Base-by-base conservation (phyloP, 2,888 invertebrate genomes). In the Mythimna lalbum region DNA sequence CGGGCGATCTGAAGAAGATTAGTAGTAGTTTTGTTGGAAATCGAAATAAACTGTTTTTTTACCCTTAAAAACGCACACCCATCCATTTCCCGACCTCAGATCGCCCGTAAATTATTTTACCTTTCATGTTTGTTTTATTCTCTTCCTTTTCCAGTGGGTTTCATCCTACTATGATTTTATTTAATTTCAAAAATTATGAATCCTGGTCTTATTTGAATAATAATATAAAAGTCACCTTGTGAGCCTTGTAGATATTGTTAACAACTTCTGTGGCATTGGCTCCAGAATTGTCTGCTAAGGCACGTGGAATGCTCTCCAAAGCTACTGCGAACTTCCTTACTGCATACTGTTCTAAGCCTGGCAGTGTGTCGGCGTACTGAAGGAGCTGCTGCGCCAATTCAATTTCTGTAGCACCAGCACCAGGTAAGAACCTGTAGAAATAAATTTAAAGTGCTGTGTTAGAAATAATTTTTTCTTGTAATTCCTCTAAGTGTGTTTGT, bases 331-430 rank as follows among this genome's bases (percentile, higher is more conserved):
- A 99, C 93, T 99, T 99, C 82, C 99, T 97, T 19, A 99, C 98
- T 17, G 99, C 98, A 93, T 99, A 99, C 90, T 99, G 99, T 89
- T 99, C 99, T 73, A 99, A 95, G 1, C 99, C 99, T 0, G 99
- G 98, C 69, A 99, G 96, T 9, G 98, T 98, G 88, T 99, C 98
- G 0, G 99, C 99, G 90, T 97, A 99, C 66, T 98, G 97, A 9
- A 98, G 96, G 21, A 99, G 96, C 88, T 98, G 98, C 74, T 98
- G 97, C 0, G 99, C 99, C 71, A 99, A 93, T 95, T 99, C 99
- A 67, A 99, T 98, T 96, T 99, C 99, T 1, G 97, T 97, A 4
- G 99, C 99, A 59, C 99, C 99, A 66, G 98, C 99, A 63, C 99
- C 99, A 57, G 99, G 97, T 31, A 99, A 92, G 86, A 99, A 97